phyloP scores from a whole-genome alignment of 2,888 invertebrate species.

The Hydraecia micacea region DNA sequence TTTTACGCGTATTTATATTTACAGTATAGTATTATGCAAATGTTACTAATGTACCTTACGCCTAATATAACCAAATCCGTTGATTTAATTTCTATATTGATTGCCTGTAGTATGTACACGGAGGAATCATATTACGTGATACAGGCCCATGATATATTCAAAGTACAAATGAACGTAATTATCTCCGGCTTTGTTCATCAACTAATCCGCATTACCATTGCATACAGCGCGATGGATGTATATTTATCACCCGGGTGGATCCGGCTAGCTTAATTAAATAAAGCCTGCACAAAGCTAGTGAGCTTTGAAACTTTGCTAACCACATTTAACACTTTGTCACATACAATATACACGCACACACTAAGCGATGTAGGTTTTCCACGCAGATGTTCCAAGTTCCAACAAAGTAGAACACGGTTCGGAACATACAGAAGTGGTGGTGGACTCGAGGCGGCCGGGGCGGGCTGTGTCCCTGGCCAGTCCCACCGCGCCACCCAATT shows the following conservation, averaged over 20 bases:
- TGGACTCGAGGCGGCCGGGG: constrained; percentile 76
- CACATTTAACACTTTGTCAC: constrained; percentile 62
- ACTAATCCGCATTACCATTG: constrained; percentile 69
- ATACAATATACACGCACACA: constrained; percentile 74
- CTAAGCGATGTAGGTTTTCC: constrained; percentile 86
- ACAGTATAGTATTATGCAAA: constrained; percentile 25
- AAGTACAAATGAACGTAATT: constrained; percentile 64
- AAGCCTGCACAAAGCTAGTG: constrained; percentile 57
- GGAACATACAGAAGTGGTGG: constrained; percentile 75
- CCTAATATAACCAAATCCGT: constrained; percentile 47
- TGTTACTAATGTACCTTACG: constrained; percentile 29
- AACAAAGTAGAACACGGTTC: constrained; percentile 81
- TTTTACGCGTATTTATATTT: constrained; percentile 9
- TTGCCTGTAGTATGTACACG: constrained; percentile 43
- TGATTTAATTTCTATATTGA: constrained; percentile 46
- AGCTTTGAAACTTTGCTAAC: constrained; percentile 59
- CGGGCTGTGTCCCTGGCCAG: constrained; percentile 92
- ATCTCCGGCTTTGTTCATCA: constrained; percentile 66
- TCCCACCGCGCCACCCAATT: constrained; percentile 91
- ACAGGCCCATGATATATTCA: constrained; percentile 59
- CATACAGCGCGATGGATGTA: constrained; percentile 58
- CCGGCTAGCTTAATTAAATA: constrained; percentile 60
- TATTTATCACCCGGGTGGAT: constrained; percentile 53
- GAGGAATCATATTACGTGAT: constrained; percentile 45
- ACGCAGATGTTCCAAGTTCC: constrained; percentile 85